These are phyloP conservation scores for Poliocrania exsul DNA, from an alignment of 2,797 vertebrate genomes.

Conservation along the genomic window DNA sequence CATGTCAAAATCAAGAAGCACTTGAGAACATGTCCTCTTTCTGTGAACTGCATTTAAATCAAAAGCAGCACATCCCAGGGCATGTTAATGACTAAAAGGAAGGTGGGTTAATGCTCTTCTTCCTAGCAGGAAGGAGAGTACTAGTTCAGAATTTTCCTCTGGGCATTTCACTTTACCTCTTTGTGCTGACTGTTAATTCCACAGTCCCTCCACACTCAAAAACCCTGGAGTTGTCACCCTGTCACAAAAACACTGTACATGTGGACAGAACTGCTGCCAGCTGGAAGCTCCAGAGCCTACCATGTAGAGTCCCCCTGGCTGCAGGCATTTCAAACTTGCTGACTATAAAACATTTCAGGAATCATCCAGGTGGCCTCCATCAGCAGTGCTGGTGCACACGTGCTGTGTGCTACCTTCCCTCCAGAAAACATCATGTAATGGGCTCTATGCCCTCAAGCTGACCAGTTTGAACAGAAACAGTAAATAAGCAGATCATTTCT, in stretches of 20 bases:
- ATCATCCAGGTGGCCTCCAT: not conserved
- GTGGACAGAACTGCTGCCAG: not conserved
- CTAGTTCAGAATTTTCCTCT: not conserved
- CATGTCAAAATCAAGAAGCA: not conserved
- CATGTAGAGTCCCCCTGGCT: accelerated
- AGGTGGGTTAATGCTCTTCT: not conserved
- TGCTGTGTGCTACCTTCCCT: not conserved
- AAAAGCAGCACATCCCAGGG: not conserved
- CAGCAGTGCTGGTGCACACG: not conserved
- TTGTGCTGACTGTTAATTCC: not conserved
- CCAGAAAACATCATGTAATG: accelerated
- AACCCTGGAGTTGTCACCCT: not conserved
- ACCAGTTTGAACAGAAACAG: not conserved
- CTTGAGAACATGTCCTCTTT: not conserved
- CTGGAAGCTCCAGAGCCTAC: not conserved
- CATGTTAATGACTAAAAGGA: not conserved
- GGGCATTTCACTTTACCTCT: not conserved
- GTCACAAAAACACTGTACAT: not conserved
- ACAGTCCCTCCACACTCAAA: not conserved
- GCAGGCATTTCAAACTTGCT: not conserved
- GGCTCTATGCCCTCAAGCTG: not conserved
- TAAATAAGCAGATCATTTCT: not conserved
- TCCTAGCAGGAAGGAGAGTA: not conserved
- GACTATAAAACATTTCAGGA: not conserved
- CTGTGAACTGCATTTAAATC: not conserved